Conservation (phyloP, 2,888 invertebrate genomes). For the Epistrophe eligans region DNA sequence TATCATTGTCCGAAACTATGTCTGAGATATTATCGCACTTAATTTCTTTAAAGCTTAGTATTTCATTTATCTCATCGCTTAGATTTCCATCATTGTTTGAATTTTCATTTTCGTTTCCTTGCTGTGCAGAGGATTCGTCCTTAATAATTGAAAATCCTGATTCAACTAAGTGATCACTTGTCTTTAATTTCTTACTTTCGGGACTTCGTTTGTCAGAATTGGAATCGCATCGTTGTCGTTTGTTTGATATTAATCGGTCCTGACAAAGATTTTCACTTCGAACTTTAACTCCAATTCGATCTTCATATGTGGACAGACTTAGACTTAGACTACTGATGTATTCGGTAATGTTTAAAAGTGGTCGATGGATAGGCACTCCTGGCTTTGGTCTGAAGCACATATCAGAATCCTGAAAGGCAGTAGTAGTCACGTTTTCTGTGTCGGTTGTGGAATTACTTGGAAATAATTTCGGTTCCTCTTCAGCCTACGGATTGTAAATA, state of each 20-base stretch:
- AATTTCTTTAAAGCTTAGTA: slow-evolving; percentile 42
- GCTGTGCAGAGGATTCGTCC: slow-evolving; percentile 42
- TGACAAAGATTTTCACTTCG: slow-evolving; percentile 84
- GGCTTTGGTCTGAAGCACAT: slow-evolving; percentile 85
- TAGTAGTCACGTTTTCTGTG: slow-evolving; percentile 35
- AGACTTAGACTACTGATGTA: slow-evolving; percentile 91
- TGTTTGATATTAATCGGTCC: slow-evolving; percentile 78
- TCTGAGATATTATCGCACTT: slow-evolving; percentile 53
- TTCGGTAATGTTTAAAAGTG: slow-evolving; percentile 90
- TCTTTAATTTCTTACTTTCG: slow-evolving; percentile 84
- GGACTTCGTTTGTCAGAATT: slow-evolving; percentile 85
- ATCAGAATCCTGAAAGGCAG: slow-evolving; percentile 78
- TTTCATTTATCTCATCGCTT: slow-evolving; percentile 61
- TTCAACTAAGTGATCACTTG: slow-evolving; percentile 50
- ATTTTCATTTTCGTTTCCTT: slow-evolving; percentile 53
- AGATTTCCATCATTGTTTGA: slow-evolving; percentile 62
- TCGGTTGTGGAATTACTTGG: slow-evolving; percentile 56
- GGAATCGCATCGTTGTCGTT: slow-evolving; percentile 87
- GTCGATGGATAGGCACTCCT: slow-evolving; percentile 88
- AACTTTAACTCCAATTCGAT: slow-evolving; percentile 87
- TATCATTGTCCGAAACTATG: slow-evolving; percentile 38
- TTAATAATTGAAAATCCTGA: slow-evolving; percentile 39
- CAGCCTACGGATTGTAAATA: slow-evolving; percentile 65
- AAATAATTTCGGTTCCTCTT: slow-evolving; percentile 78
- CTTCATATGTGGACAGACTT: slow-evolving; percentile 90